Evolutionary conservation across 2,888 invertebrate genomes (phyloP).

Genomic region (Lysandra bellargus): DNA sequence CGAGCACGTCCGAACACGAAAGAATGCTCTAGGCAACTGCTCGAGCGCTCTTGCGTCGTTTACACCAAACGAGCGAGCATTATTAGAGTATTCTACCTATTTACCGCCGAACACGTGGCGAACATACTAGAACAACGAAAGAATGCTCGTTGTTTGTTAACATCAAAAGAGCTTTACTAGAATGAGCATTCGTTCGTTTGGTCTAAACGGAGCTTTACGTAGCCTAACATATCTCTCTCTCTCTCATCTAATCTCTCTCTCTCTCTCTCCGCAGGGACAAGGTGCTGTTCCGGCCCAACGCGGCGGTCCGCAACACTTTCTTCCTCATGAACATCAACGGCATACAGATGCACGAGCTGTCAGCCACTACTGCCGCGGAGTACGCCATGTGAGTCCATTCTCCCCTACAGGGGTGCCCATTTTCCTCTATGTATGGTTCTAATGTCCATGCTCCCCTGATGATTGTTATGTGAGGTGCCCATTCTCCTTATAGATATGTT

Average conservation of each 20-base stretch:
- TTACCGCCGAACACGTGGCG: no score
- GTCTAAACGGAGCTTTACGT: no score
- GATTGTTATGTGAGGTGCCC: background rate
- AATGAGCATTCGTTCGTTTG: no score
- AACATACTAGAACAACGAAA: no score
- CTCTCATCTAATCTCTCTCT: background rate
- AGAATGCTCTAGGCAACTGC: no score
- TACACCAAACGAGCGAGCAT: no score
- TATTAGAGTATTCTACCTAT: no score
- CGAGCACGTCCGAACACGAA: no score
- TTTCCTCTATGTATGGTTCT: background rate
- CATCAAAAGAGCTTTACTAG: no score
- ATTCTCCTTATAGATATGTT: background rate
- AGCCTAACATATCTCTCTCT: no score
- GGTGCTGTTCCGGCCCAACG: conserved; percentile 73
- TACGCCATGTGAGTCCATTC: conserved; percentile 61
- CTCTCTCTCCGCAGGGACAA: conserved; percentile 58
- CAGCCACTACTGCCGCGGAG: conserved; percentile 64
- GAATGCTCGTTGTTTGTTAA: no score
- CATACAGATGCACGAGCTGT: conserved; percentile 74
- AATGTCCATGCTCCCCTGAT: background rate
- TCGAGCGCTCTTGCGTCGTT: no score
- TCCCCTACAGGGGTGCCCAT: background rate
- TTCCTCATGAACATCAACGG: conserved; percentile 77
- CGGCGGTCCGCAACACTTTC: conserved; percentile 73